A percentile compares a stretch with the other conserved stretches of the same genome.
Evolutionary conservation across 2,113 vertebrate species (phyloP).

Genomic region (Axis porcinus): DNA sequence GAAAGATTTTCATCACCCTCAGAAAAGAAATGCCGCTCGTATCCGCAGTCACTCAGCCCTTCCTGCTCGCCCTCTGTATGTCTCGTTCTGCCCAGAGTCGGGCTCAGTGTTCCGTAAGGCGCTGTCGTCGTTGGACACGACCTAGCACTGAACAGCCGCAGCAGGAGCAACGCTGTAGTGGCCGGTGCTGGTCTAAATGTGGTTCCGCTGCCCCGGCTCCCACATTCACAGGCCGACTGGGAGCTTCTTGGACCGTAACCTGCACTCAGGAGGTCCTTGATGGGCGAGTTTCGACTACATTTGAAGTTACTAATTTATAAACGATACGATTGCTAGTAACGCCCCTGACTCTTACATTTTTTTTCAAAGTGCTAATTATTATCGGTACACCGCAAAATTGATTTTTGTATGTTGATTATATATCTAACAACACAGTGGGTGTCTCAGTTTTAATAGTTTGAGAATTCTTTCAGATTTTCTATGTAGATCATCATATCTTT

Average conservation of each 20-base stretch:
- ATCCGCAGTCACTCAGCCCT: neutral
- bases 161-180: neutral
- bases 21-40: neutral
- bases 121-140: rapidly evolving
- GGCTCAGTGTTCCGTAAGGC: rapidly evolving
- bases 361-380: neutral
- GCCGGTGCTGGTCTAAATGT: neutral
- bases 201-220: neutral
- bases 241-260: neutral
- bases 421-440: neutral
- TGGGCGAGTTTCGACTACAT: neutral
- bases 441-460: neutral
- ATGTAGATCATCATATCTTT: neutral
- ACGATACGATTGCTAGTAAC: neutral
- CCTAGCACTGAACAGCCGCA: neutral
- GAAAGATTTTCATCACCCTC: neutral
- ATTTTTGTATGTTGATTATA: neutral
- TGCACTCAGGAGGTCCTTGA: neutral
- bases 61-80: neutral
- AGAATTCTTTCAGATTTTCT: neutral
- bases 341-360: neutral
- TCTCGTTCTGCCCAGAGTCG: neutral
- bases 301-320: neutral
- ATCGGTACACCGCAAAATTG: neutral
- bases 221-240: neutral